Evolutionary conservation across 2,797 vertebrate genomes (phyloP), one percentile per base, ranked within the genome.

Genomic region (Spondyliosoma cantharus): DNA sequence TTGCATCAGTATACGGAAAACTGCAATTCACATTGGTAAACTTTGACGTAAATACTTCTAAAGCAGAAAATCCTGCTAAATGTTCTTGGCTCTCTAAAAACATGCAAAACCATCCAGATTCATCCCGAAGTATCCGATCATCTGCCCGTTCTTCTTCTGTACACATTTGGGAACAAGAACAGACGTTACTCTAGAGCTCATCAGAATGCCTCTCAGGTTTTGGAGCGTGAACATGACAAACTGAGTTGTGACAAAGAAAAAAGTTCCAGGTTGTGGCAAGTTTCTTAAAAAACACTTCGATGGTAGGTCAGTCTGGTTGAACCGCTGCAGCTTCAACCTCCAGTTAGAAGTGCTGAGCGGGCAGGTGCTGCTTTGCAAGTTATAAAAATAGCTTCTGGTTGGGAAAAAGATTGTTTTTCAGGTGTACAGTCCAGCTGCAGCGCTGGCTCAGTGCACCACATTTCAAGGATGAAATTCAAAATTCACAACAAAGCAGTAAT

Each of bases 341-440:
- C 27, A 20, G 22, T 16, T 0, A 4, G 24, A 4, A 67, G 56
- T 56, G 1, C 20, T 1, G 50, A n/a, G 22, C 17, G 20, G 0
- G 22, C 89, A 88, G 84, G 78, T 88, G 87, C 82, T 87, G 80
- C 75, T 91, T 87, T 88, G 76, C 87, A 89, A 86, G 61, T 32
- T 43, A 15, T 17, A 62, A 22, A 49, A 56, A 71, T 3, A 42
- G 15, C 27, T 9, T 25, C 19, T 67, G 52, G 8, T 43, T 29
- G 53, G 56, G 45, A 56, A 37, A 37, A 50, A 64, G 0, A 32
- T 12, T 3, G 27, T 63, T 75, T 75, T 83, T 86, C 79, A 79
- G 27, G 57, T 17, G 19, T 14, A 3, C n/a, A 7, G 22, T 42
- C 49, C 74, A 73, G 68, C 61, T 76, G 70, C 53, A 22, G 29